phyloP scores from a whole-genome alignment of 2,797 vertebrate genomes.

The Phrynocephalus vlangalii region DNA sequence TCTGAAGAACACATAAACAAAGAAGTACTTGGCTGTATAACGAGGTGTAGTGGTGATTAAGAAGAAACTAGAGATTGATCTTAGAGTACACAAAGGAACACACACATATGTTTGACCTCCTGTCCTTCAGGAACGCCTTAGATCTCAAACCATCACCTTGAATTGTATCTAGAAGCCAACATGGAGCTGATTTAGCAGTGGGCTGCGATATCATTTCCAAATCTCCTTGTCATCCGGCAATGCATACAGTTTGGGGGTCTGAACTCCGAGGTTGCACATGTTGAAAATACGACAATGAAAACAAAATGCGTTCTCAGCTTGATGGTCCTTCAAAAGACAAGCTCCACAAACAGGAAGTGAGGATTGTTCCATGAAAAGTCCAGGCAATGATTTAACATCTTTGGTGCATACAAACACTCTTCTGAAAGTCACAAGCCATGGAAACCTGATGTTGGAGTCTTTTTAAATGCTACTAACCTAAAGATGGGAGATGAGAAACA shows the following conservation, averaged over 20 bases:
- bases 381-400: slow-evolving; percentile 78
- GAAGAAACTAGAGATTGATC: not conserved
- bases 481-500: slow-evolving; percentile 79
- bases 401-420: slow-evolving; percentile 76
- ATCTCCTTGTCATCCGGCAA: not conserved
- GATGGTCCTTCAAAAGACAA: slow-evolving; percentile 49
- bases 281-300: slow-evolving; percentile 42
- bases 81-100: not conserved
- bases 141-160: not conserved
- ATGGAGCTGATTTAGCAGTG: not conserved
- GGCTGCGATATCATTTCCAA: not conserved
- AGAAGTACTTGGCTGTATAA: not conserved
- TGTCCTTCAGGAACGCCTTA: not conserved
- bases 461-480: slow-evolving; percentile 79
- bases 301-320: slow-evolving; percentile 48
- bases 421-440: slow-evolving; percentile 78
- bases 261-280: slow-evolving; percentile 36
- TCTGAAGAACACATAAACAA: too few species aligned
- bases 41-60: not conserved
- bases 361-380: slow-evolving; percentile 73
- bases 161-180: slow-evolving; percentile 2
- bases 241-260: not conserved
- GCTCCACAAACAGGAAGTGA: slow-evolving; percentile 57
- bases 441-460: slow-evolving; percentile 67
- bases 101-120: not conserved